phyloP scores from a whole-genome alignment of 2,113 vertebrate species.

The Myocastor coypus region DNA sequence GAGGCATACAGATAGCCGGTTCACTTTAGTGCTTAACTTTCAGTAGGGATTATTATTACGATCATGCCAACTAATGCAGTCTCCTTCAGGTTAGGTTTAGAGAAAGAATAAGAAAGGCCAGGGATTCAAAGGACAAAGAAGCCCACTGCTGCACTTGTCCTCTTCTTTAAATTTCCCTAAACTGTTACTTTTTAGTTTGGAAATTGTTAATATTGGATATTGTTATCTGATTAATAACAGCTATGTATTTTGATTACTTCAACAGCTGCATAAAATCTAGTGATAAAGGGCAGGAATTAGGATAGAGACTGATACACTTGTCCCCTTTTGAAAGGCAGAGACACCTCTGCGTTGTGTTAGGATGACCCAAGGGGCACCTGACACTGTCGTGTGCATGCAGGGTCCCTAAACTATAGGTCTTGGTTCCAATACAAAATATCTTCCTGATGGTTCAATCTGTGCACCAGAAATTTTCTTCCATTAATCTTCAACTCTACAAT shows the following conservation, averaged over 20 bases:
- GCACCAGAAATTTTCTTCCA: not conserved
- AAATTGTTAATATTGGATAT: not conserved
- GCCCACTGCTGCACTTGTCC: not conserved
- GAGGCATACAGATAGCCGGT: not conserved
- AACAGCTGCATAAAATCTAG: not conserved
- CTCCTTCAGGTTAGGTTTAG: not conserved
- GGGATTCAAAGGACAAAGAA: not conserved
- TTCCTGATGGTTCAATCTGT: not conserved
- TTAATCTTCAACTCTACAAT: not conserved
- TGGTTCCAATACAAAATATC: not conserved
- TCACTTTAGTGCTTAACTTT: not conserved
- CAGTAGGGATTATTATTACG: not conserved
- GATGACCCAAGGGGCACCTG: not conserved
- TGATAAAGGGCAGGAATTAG: not conserved
- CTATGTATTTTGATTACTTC: not conserved
- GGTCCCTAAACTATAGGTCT: not conserved
- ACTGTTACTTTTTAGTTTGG: not conserved
- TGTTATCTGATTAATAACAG: not conserved
- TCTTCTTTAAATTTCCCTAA: slow-evolving; percentile 1
- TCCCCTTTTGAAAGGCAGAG: not conserved
- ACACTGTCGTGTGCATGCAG: too few relatives aligned
- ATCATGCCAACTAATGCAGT: not conserved
- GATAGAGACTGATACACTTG: not conserved
- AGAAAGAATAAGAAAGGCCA: not conserved
- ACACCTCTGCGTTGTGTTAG: not conserved